Evolutionary conservation across 2,888 invertebrate genomes (phyloP).

Genomic region (Pandemis corylana): DNA sequence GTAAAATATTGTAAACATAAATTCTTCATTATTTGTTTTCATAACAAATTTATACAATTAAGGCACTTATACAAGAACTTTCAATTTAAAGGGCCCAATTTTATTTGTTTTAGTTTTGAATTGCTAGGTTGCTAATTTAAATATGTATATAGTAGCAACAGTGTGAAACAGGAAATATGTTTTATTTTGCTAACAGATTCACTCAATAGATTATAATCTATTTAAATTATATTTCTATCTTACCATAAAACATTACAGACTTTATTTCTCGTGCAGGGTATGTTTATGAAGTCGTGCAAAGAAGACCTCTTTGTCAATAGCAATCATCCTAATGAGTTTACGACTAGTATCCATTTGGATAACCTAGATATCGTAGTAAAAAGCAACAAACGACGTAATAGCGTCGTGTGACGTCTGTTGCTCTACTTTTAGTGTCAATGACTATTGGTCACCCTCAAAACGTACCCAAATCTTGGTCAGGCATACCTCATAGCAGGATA

Average conservation of each 20-base stretch:
- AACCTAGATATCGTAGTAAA: conserved; percentile 60
- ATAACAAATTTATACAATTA: too few species aligned
- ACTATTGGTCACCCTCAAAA: conserved; percentile 23
- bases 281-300: conserved; percentile 12
- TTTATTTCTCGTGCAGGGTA: conserved; percentile 8
- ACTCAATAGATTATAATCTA: neutral
- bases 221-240: neutral
- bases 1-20: too few species aligned
- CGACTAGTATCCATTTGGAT: conserved; percentile 52
- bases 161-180: conserved; percentile 39
- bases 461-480: conserved; percentile 22
- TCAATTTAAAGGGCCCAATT: too few species aligned
- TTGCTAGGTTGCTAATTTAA: too few species aligned
- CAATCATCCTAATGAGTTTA: conserved; percentile 34
- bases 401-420: conserved; percentile 53
- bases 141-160: too few species aligned
- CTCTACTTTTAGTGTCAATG: conserved; percentile 46
- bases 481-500: conserved; percentile 23
- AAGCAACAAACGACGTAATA: conserved; percentile 46
- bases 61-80: too few species aligned
- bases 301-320: conserved; percentile 13
- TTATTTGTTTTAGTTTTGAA: too few species aligned
- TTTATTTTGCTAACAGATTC: neutral
- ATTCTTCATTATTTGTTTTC: too few species aligned
- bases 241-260: conserved; percentile 17